Base-by-base conservation (phyloP, 2,888 invertebrate genomes). In the Synergus japonicus region DNA sequence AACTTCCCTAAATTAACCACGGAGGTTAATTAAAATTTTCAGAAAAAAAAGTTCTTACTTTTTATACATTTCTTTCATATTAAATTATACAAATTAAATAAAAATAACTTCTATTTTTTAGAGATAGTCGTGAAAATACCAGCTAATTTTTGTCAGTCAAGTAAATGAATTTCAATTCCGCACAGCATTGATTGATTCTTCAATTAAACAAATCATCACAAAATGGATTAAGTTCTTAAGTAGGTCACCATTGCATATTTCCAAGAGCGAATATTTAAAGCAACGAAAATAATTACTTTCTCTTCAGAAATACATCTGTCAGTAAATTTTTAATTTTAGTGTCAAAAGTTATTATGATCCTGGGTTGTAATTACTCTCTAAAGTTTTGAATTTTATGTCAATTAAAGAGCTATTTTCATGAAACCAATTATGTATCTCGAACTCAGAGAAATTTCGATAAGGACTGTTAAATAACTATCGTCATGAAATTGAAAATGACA, bases 401-500 rank as follows among this genome's bases (percentile, higher is more conserved):
- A 29, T 13, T 46, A 5, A 9, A 44, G 22, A 67, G 44, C 46
- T 67, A 67, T 13, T 46, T 46, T 46, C 15, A 29, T 7, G 37
- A 37, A 29, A 13, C 18, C 13, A 29, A 67, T 67, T n/a, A 67
- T 29, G 29, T 29, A 29, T 29, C 29, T 41, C 43, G n/a, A 69
- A 69, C 0, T 15, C 8, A 54, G n/a, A 54, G 46, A 13, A 69
- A 46, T 69, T 49, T 69, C 13, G 13, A 4, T 22, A 12, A 67
- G 13, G 44, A 15, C 15, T 29, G 12, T 49, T 69, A 29, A n/a
- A 54, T 7, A n/a, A 54, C 54, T 54, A n/a, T 54, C 54, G n/a
- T n/a, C 54, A 54, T n/a, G 54, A 29, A 49, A 69, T 69, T 69
- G 46, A 49, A 69, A 69, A 46, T 69, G 69, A 69, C 49, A 44